Percentiles rank a stretch among this genome's conserved stretches.
phyloP scores from a whole-genome alignment of 2,113 vertebrate genomes.

The Megaleporinus macrocephalus region DNA sequence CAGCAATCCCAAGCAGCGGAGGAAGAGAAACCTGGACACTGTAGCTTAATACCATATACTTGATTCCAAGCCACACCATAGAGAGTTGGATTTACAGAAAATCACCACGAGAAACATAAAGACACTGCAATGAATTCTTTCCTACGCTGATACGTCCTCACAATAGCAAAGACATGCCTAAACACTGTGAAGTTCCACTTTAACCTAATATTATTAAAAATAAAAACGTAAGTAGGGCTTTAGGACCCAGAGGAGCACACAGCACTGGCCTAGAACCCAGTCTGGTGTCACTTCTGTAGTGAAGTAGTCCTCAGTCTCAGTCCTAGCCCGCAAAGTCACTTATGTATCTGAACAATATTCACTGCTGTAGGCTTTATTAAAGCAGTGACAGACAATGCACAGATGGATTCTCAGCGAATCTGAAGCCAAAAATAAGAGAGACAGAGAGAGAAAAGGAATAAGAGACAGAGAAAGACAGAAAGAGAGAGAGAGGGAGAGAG shows the following conservation, averaged over 20 bases:
- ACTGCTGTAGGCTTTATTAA: no score
- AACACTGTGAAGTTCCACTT: not conserved
- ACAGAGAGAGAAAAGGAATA: conserved; percentile 28
- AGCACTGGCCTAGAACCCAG: conserved; percentile 21
- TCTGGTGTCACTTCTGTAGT: conserved; percentile 10
- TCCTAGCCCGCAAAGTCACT: not conserved
- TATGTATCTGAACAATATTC: no score
- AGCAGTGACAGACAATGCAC: no score
- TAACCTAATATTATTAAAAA: not conserved
- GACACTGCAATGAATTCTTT: no score
- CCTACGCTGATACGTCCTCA: no score
- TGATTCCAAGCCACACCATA: no score
- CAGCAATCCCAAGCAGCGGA: no score
- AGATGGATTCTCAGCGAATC: no score
- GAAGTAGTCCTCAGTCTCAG: not conserved
- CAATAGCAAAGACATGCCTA: not conserved
- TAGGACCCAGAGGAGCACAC: conserved; percentile 28
- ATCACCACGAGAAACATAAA: no score
- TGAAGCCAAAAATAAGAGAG: conserved; percentile 1
- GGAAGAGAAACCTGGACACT: no score
- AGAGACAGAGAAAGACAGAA: conserved; percentile 23
- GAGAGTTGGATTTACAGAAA: not conserved
- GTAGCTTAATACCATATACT: no score
- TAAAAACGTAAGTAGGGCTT: conserved; percentile 7
- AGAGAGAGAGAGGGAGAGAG: conserved; percentile 24